Evolutionary conservation across 2,113 vertebrate species (phyloP).

Genomic region (Otocyon megalotis): DNA sequence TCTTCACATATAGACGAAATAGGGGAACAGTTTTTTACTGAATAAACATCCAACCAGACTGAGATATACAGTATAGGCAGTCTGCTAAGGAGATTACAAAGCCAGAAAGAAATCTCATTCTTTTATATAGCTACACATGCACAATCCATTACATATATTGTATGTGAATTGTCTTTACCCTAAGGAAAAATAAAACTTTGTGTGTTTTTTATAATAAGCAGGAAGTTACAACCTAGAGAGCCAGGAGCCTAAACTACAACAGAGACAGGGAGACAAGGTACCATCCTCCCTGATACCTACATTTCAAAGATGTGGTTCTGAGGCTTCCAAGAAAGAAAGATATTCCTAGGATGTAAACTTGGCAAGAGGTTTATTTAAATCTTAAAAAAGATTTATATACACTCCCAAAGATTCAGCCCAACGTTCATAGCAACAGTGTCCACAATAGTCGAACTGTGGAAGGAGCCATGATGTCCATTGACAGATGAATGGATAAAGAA

Average conservation of each 20-base stretch:
- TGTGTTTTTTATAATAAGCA: background rate
- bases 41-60: slow-evolving; percentile 15
- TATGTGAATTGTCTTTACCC: background rate
- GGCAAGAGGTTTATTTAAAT: background rate
- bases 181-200: background rate
- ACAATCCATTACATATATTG: background rate
- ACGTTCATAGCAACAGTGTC: no score
- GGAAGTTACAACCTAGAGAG: background rate
- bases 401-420: no score
- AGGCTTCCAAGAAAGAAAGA: background rate
- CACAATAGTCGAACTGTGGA: no score
- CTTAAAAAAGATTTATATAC: background rate
- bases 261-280: background rate
- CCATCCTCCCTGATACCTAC: background rate
- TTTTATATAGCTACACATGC: background rate
- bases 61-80: background rate
- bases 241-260: background rate
- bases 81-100: background rate
- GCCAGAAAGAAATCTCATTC: background rate
- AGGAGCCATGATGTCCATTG: no score
- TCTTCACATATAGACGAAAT: background rate
- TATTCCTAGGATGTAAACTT: background rate
- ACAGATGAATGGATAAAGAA: no score
- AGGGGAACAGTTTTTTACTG: background rate
- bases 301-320: background rate